Conservation (phyloP, 2,113 vertebrate genomes). For the Blennius ocellaris region DNA sequence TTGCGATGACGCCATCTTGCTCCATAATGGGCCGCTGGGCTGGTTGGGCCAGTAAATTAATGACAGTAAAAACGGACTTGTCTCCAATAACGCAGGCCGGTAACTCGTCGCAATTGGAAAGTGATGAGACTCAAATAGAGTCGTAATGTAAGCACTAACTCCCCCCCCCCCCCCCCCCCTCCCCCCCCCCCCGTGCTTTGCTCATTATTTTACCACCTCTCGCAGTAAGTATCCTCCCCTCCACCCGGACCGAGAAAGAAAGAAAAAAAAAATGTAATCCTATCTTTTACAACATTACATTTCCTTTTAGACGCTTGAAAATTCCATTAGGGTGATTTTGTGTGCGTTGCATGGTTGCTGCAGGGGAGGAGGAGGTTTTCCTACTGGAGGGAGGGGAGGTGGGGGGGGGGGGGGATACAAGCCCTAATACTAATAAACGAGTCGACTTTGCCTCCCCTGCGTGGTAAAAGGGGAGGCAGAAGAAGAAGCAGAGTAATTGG, state of each 20-base stretch:
- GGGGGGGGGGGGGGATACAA: slow-evolving; percentile 47
- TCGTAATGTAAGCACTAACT: not conserved
- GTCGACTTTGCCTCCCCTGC: slow-evolving; percentile 69
- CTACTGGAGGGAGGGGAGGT: slow-evolving; percentile 2
- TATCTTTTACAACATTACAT: slow-evolving; percentile 59
- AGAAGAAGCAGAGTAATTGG: slow-evolving; percentile 77
- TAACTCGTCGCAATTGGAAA: slow-evolving; percentile 34
- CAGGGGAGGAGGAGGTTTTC: slow-evolving; percentile 19
- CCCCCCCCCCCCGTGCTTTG: slow-evolving; percentile 12
- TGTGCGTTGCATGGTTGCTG: slow-evolving; percentile 35
- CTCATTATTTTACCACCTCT: slow-evolving; percentile 26
- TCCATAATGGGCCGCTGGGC: slow-evolving; percentile 55
- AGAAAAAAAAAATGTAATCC: slow-evolving; percentile 34
- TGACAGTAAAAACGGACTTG: slow-evolving; percentile 61
- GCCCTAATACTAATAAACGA: slow-evolving; percentile 77
- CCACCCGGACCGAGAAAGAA: not conserved
- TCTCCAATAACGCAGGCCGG: slow-evolving; percentile 68
- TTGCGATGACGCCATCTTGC: slow-evolving; percentile 54
- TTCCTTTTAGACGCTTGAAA: slow-evolving; percentile 65
- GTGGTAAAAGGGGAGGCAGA: slow-evolving; percentile 63
- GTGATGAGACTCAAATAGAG: slow-evolving; percentile 54
- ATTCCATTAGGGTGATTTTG: slow-evolving; percentile 66
- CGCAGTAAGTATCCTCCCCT: not conserved
- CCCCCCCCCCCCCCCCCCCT: slow-evolving; percentile 8
- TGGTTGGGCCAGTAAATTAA: slow-evolving; percentile 60